These are phyloP conservation scores for Suncus etruscus DNA, from an alignment of 2,113 vertebrate species.

Conservation along the genomic window DNA sequence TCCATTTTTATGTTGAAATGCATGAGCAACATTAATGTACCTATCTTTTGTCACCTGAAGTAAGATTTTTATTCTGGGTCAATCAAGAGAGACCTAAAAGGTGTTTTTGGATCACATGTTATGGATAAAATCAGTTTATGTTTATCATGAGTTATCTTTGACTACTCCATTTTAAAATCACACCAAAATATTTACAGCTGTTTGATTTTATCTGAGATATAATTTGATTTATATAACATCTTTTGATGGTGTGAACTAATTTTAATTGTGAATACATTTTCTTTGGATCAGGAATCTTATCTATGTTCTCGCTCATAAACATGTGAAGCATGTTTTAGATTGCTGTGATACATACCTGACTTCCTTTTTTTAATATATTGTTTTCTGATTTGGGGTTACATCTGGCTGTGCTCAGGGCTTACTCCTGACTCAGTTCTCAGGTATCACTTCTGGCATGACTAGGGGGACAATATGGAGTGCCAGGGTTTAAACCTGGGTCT, in stretches of 20 bases:
- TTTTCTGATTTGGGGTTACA: too few relatives aligned
- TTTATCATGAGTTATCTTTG: slow-evolving; percentile 80
- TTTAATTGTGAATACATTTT: too few relatives aligned
- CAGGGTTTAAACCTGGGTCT: too few relatives aligned
- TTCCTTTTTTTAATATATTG: too few relatives aligned
- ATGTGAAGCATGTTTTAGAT: too few relatives aligned
- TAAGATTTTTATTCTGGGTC: slow-evolving; percentile 87
- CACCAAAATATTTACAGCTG: slow-evolving; percentile 54
- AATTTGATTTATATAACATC: slow-evolving; percentile 50
- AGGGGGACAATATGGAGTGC: too few relatives aligned
- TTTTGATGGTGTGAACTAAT: not conserved
- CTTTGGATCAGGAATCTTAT: too few relatives aligned
- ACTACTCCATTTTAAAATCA: slow-evolving; percentile 73
- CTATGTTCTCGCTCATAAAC: too few relatives aligned
- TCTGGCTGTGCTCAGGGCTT: too few relatives aligned
- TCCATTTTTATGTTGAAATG: slow-evolving; percentile 90
- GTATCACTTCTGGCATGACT: too few relatives aligned
- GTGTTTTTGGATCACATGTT: slow-evolving; percentile 81
- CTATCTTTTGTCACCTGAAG: slow-evolving; percentile 86
- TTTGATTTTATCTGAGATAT: slow-evolving; percentile 63
- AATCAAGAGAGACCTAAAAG: slow-evolving; percentile 85
- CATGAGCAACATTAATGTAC: slow-evolving; percentile 87
- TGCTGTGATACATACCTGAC: too few relatives aligned
- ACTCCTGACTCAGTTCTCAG: too few relatives aligned
- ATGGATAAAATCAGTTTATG: slow-evolving; percentile 75